Evolutionary conservation across 2,113 vertebrate genomes (phyloP).

Genomic region (Tilapia sparmanii): DNA sequence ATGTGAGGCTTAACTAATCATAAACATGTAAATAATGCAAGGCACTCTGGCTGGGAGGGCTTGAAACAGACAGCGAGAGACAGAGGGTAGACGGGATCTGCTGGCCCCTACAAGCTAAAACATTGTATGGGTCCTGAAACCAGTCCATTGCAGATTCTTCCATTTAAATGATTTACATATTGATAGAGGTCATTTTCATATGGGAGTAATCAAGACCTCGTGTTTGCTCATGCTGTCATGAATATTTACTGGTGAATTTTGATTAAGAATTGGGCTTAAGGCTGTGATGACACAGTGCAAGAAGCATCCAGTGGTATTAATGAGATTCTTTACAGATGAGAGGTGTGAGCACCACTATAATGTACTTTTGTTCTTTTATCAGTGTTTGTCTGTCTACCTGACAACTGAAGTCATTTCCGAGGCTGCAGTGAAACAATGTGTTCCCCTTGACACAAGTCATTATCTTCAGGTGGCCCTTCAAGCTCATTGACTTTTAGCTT

Average conservation of each 20-base stretch:
- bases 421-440: slow-evolving; percentile 18
- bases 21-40: slow-evolving; percentile 72
- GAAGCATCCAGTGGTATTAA: neutral
- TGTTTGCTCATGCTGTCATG: slow-evolving; percentile 39
- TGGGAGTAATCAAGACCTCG: slow-evolving; percentile 45
- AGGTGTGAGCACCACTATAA: neutral
- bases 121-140: neutral
- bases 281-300: neutral
- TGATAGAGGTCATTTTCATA: slow-evolving; percentile 49
- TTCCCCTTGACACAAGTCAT: slow-evolving; percentile 35
- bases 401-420: neutral
- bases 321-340: slow-evolving; percentile 2
- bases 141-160: slow-evolving; percentile 9
- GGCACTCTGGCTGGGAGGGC: slow-evolving; percentile 27
- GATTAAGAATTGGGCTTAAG: neutral
- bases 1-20: slow-evolving; percentile 65
- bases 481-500: slow-evolving; percentile 39
- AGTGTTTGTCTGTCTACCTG: neutral
- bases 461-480: slow-evolving; percentile 34
- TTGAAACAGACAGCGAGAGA: neutral
- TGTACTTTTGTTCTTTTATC: neutral
- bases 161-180: slow-evolving; percentile 54
- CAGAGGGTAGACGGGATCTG: neutral
- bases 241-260: slow-evolving; percentile 49
- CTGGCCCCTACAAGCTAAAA: neutral